Evolutionary conservation across 2,888 invertebrate species (phyloP), one percentile per base, ranked within the genome.

Genomic region (Aproaerema taeniolella): DNA sequence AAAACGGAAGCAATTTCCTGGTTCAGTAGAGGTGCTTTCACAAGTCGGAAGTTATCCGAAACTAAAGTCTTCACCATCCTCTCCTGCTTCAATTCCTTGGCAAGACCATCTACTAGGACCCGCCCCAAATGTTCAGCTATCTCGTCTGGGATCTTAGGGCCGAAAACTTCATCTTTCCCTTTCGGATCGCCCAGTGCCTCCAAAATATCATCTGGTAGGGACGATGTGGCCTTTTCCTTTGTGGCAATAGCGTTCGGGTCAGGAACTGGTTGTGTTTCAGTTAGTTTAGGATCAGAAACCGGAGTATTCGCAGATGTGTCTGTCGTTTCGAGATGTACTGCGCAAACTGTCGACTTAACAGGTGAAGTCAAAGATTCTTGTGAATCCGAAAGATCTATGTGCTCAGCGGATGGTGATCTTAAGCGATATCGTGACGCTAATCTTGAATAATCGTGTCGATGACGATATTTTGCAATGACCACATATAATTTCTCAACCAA

Each of bases 101-200:
- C 38, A 1, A 42, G 14, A 8, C 42, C 42, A 13, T 42, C 42
- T 3, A 42, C 28, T n/a, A 41, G 32, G 6, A 42, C 14, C 7
- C 42, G 38, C 2, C 42, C 42, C 42, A 33, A 42, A 30, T 38
- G 38, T 42, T 42, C 25, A 42, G 42, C 26, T 5, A 38, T 34
- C 13, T 38, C 42, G 1, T 42, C 38, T n/a, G 28, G 38, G 5
- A 42, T 38, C 8, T 38, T 38, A 4, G 42, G 38, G 2, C 42
- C 42, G 10, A 42, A 42, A 1, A 42, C 38, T n/a, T 42, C 38
- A n/a, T 34, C 38, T 26, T 42, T 42, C 8, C 17, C 35, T 32
- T 42, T 42, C n/a, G 42, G 38, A 14, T 42, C 42, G 1, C 42
- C 42, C 2, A 42, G 26, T 3, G 42, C 42, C 15, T 38, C 38